Conservation (phyloP, 1,140 invertebrate genomes). For the Bombus consobrinus region DNA sequence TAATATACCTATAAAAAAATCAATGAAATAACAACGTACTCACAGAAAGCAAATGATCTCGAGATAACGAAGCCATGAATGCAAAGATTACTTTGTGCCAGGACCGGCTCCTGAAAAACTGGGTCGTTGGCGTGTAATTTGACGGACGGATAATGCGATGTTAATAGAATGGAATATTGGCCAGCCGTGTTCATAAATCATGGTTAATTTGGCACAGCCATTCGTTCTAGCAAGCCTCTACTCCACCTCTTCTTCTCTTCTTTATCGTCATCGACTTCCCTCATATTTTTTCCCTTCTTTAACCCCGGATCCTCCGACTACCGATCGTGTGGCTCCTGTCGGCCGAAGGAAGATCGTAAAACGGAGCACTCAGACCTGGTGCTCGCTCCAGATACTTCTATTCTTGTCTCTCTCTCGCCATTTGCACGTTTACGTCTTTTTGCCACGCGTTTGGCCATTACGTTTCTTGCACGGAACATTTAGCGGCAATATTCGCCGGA, state of each 20-base stretch:
- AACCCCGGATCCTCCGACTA: constrained; percentile 42
- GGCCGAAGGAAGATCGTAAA: constrained; percentile 58
- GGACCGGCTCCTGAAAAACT: constrained; percentile 39
- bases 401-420: constrained; percentile 59
- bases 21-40: not conserved
- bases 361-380: constrained; percentile 45
- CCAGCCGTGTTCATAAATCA: constrained; percentile 78
- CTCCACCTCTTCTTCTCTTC: constrained; percentile 44
- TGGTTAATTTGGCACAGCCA: constrained; percentile 79
- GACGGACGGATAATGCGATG: constrained; percentile 78
- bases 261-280: constrained; percentile 51
- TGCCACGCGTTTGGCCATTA: not conserved
- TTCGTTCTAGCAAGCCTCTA: constrained; percentile 68
- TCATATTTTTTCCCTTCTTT: not conserved
- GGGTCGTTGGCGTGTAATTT: constrained; percentile 76
- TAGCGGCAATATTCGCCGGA: not conserved
- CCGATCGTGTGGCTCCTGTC: constrained; percentile 55
- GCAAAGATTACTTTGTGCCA: constrained; percentile 37
- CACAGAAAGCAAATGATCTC: not conserved
- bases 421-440: constrained; percentile 2
- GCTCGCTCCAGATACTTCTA: constrained; percentile 65
- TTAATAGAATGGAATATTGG: constrained; percentile 80
- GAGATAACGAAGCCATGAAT: constrained; percentile 1
- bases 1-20: not conserved
- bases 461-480: constrained; percentile 4